Evolutionary conservation across 2,888 invertebrate species (phyloP).

Genomic region (Cheiracanthium punctorium): DNA sequence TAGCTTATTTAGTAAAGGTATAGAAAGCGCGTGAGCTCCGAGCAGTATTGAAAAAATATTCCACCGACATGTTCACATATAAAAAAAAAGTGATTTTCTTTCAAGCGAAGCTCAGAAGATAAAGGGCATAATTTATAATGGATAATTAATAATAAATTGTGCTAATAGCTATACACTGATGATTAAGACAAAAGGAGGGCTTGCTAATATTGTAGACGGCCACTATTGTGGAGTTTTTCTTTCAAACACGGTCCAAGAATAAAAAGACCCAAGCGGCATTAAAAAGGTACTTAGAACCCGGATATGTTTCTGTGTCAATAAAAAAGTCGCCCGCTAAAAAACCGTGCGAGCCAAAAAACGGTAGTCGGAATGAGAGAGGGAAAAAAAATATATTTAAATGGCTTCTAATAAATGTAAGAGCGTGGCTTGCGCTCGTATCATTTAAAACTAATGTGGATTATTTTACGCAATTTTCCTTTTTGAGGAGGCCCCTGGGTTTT

Average conservation of each 20-base stretch:
- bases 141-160: conserved; percentile 69
- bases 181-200: conserved; percentile 34
- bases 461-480: conserved; percentile 53
- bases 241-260: conserved; percentile 18
- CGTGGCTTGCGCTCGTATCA: conserved; percentile 26
- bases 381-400: conserved; percentile 60
- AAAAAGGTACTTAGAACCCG: conserved; percentile 61
- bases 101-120: conserved; percentile 12
- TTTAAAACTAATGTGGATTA: conserved; percentile 63
- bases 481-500: conserved; percentile 44
- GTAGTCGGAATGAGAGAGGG: background rate
- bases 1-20: background rate
- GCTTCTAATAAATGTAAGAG: conserved; percentile 42
- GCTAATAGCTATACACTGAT: conserved; percentile 26
- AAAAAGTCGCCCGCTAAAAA: conserved; percentile 35
- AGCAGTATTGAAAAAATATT: conserved; percentile 24
- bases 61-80: background rate
- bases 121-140: conserved; percentile 65
- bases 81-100: conserved; percentile 6
- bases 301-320: conserved; percentile 40
- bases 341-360: conserved; percentile 42
- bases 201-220: conserved; percentile 34
- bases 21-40: conserved; percentile 14
- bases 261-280: conserved; percentile 29
- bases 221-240: conserved; percentile 35